Evolutionary conservation across 1,140 invertebrate genomes (phyloP), one percentile per base, ranked within the genome.

Genomic region (Hetaerina americana): DNA sequence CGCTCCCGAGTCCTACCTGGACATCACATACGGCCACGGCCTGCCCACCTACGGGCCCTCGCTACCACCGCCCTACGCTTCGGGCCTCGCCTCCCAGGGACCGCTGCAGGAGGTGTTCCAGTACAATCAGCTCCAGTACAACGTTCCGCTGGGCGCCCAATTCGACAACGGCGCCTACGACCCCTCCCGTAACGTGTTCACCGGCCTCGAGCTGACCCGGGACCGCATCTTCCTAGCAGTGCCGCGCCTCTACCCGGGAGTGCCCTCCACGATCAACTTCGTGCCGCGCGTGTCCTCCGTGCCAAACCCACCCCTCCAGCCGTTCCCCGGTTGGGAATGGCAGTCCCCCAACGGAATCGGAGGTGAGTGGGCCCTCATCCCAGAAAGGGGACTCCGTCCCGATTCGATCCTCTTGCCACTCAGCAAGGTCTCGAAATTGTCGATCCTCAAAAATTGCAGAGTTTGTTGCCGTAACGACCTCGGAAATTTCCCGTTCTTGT

Each of bases 271-370:
- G 0, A 74, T 94, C 0, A 86, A 83, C 10, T 87, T 84, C 77
- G 84, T 93, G 0, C 85, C 90, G 0, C 82, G 88, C 18, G 66
- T 75, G 71, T 26, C 68, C 18, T 18, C 26, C 1, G 29, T 6
- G 73, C 70, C 5, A 29, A 69, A n/a, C 69, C 71, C 10, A 40
- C 27, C 57, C 77, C 84, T 6, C 84, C 80, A 90, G 81, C 86
- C 91, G 0, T 94, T 90, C 79, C 92, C 92, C 0, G 87, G 89
- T 71, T 93, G 91, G 91, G 88, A 88, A 0, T 92, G 87, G 85
- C 91, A 92, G 74, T 57, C 40, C 15, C 40, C 40, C 3, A 57
- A 57, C 22, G 40, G 40, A 2, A 2, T 57, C 10, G 40, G 40
- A 57, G 40, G 40, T 40, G 15, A 5, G 6, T 57, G 40, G 10